Percentiles rank a stretch among this genome's conserved stretches.
Conservation (phyloP, 2,888 invertebrate species). For the Adelphocoris suturalis region DNA sequence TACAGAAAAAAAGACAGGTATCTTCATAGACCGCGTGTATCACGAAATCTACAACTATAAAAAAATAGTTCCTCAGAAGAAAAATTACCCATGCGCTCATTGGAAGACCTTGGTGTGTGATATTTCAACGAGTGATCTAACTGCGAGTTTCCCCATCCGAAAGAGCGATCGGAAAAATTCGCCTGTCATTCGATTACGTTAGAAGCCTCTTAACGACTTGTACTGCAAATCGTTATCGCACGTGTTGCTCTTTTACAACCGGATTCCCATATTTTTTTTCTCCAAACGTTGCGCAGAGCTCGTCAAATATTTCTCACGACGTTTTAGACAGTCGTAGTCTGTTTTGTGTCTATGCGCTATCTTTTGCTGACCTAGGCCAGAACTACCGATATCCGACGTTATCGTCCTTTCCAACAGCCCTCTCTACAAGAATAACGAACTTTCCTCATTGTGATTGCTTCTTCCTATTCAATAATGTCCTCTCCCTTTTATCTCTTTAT, state of each 20-base stretch:
- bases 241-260: constrained; percentile 13
- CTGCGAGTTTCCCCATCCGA: not conserved
- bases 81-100: not conserved
- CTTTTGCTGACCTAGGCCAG: not conserved
- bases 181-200: constrained; percentile 13
- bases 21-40: too few species aligned
- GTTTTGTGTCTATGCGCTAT: not conserved
- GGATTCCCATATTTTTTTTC: constrained; percentile 3
- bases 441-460: constrained; percentile 10
- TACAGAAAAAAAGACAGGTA: too few species aligned
- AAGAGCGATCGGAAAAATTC: constrained; percentile 9
- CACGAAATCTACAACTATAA: too few species aligned
- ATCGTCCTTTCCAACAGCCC: not conserved
- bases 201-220: not conserved
- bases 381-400: constrained; percentile 4
- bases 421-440: constrained; percentile 6
- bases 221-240: not conserved
- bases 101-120: not conserved
- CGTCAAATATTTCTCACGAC: not conserved
- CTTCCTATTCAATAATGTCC: constrained; percentile 8
- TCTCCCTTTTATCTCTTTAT: not conserved
- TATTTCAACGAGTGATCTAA: not conserved
- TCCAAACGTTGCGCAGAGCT: not conserved
- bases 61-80: not conserved
- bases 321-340: not conserved